Conservation (phyloP, 2,113 vertebrate species). For the Cercopithecus mona region DNA sequence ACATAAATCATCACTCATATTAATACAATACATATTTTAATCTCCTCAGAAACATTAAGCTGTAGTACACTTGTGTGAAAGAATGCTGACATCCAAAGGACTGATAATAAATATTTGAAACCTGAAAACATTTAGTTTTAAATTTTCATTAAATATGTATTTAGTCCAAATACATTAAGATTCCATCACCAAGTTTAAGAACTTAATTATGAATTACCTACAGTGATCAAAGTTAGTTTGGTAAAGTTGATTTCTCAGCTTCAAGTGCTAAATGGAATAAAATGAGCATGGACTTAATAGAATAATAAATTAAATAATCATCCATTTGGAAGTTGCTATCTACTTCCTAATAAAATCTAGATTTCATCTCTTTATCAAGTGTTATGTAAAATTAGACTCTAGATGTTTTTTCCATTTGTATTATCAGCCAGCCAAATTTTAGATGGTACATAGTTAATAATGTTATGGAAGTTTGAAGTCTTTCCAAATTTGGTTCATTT, state of each 20-base stretch:
- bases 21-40: conserved; percentile 71
- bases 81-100: conserved; percentile 52
- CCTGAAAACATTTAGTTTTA: conserved; percentile 60
- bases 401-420: not conserved
- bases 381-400: conserved; percentile 5
- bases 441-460: conserved; percentile 26
- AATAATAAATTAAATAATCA: conserved; percentile 68
- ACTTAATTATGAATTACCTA: conserved; percentile 76
- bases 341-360: conserved; percentile 37
- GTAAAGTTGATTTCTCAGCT: conserved; percentile 60
- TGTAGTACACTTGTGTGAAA: conserved; percentile 53
- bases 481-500: conserved; percentile 48
- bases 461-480: conserved; percentile 26
- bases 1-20: conserved; percentile 71
- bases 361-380: conserved; percentile 54
- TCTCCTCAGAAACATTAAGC: conserved; percentile 56
- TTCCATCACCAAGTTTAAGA: conserved; percentile 58
- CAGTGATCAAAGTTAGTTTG: conserved; percentile 62
- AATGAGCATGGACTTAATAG: conserved; percentile 53
- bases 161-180: conserved; percentile 59
- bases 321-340: conserved; percentile 9
- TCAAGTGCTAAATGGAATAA: conserved; percentile 63
- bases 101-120: conserved; percentile 71
- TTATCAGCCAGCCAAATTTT: not conserved
- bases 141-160: conserved; percentile 69